Conservation (phyloP, 1,140 invertebrate genomes). For the Nomia melanderi region DNA sequence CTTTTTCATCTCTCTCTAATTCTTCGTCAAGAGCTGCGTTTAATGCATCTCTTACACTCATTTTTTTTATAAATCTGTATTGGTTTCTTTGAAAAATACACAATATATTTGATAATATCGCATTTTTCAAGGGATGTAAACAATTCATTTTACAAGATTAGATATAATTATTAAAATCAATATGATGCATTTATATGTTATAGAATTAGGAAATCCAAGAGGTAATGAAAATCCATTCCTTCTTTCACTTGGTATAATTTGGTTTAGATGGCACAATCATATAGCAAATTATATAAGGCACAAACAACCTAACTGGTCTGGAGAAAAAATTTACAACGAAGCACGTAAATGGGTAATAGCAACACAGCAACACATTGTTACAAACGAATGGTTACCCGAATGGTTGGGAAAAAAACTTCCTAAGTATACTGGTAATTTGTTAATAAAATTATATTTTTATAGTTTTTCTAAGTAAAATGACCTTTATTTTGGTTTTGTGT, state of each 20-base stretch:
- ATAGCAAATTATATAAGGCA: neutral
- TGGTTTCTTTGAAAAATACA: neutral
- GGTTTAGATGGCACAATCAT: neutral
- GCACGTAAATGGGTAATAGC: conserved; percentile 2
- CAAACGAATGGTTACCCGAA: neutral
- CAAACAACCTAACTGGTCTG: neutral
- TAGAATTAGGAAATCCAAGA: conserved; percentile 3
- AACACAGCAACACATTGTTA: conserved; percentile 1
- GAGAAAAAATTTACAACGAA: neutral
- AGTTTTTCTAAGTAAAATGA: neutral
- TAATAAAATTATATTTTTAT: neutral
- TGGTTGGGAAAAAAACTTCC: neutral
- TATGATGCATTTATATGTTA: neutral
- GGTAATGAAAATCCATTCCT: neutral
- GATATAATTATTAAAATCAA: neutral
- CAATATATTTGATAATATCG: neutral
- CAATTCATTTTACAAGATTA: neutral
- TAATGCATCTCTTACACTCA: neutral
- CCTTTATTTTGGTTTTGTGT: neutral
- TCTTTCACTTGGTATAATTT: conserved; percentile 2
- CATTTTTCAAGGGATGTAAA: neutral
- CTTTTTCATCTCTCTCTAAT: conserved; percentile 1
- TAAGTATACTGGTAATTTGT: neutral
- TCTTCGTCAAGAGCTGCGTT: neutral
- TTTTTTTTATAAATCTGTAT: neutral